A percentile compares a stretch with the other conserved stretches of the same genome.
These are phyloP conservation scores for Arremon brunneinucha DNA, from an alignment of 2,797 vertebrate species.

Conservation along the genomic window DNA sequence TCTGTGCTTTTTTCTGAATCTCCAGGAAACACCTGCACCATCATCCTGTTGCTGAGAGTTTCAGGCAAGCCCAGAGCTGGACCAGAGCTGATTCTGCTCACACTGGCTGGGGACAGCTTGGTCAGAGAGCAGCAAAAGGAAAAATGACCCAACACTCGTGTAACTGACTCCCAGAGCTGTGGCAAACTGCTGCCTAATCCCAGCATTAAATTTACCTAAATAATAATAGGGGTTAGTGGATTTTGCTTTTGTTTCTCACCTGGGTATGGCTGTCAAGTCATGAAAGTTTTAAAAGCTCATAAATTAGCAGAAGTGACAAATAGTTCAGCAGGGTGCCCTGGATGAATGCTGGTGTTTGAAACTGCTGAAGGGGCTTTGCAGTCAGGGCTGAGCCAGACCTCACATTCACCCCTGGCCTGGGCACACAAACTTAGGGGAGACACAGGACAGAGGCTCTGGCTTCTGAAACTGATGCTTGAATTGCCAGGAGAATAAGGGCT, in stretches of 20 bases:
- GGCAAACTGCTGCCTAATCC: not conserved
- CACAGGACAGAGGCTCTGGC: not conserved
- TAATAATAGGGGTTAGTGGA: not conserved
- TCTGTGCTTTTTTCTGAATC: not conserved
- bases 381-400: not conserved
- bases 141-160: not conserved
- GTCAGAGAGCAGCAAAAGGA: not conserved
- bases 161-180: not conserved
- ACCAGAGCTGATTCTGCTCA: not conserved
- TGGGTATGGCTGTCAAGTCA: not conserved
- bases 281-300: conserved; percentile 16
- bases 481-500: not conserved
- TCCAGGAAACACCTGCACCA: not conserved
- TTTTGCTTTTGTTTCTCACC: conserved; percentile 16
- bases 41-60: not conserved
- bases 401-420: not conserved
- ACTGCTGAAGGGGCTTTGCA: not conserved
- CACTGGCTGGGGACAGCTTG: not conserved
- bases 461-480: not conserved
- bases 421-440: not conserved
- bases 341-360: not conserved
- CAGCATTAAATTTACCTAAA: not conserved
- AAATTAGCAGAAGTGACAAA: conserved; percentile 12
- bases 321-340: not conserved
- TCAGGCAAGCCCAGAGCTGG: not conserved